phyloP scores from a whole-genome alignment of 2,113 vertebrate genomes.

The Vulpes vulpes region DNA sequence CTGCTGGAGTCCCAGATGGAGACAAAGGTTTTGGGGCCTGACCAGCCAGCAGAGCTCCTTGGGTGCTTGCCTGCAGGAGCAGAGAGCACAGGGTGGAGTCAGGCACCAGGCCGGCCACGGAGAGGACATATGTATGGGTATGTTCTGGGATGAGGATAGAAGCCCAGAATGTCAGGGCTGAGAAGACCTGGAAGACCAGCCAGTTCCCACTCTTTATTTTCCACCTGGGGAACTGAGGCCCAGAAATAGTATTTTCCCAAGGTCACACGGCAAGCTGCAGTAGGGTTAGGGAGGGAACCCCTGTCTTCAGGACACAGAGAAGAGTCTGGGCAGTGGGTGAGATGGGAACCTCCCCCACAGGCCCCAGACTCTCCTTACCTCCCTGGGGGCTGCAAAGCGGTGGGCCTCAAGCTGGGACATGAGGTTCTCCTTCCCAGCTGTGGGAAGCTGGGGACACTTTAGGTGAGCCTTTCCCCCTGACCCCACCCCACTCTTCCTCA shows the following conservation, averaged over 20 bases:
- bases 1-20: neutral
- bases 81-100: neutral
- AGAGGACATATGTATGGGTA: neutral
- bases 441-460: neutral
- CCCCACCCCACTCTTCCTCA: neutral
- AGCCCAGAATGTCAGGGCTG: neutral
- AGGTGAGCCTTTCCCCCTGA: neutral
- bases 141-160: neutral
- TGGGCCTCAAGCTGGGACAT: neutral
- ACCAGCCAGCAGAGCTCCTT: neutral
- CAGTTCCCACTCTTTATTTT: neutral
- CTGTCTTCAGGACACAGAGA: neutral
- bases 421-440: constrained; percentile 47
- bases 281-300: neutral
- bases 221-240: neutral
- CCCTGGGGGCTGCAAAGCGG: neutral
- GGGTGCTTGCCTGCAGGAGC: constrained; percentile 42
- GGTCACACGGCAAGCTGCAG: neutral
- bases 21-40: neutral
- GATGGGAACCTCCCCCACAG: neutral
- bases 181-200: neutral
- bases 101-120: too few species aligned
- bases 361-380: constrained; percentile 27
- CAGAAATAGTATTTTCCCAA: neutral
- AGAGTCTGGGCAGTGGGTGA: neutral